Base-by-base conservation (phyloP, 2,797 vertebrate genomes). In the Hyperoplus lanceolatus region DNA sequence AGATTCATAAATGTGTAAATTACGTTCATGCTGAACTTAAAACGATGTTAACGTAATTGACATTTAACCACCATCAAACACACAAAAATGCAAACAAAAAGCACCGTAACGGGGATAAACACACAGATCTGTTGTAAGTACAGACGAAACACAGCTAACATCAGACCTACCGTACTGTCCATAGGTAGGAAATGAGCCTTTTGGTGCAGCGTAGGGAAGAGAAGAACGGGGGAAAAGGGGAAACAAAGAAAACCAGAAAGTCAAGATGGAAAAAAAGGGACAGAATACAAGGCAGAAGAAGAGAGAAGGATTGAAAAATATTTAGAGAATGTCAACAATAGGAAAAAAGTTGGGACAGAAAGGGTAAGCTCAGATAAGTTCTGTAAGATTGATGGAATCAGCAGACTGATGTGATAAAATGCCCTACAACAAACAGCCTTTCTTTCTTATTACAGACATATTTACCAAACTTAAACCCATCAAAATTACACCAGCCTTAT, bases 111-210 rank as follows among this genome's bases (percentile, higher is more conserved):
- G 15, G n/a, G 10, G 29, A 29, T 3, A 58, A 59, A 65, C 46
- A 72, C 14, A 51, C 2, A 74, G 36, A 62, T 43, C 59, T 6
- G 77, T 43, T 58, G 36, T 51, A 62, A 62, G 70, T 42, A 50
- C 53, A 80, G 56, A 74, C 1, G 38, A 80, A 42, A 81, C 48
- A 80, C 67, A 82, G 72, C 60, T 59, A 75, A 67, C 42, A 60
- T 85, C 38, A 78, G 77, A 94, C 95, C 92, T 96, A 96, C 95
- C 95, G 88, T 94, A 96, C 87, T 94, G 95, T 95, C 96, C 96
- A 85, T 96, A 96, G 87, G 92, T 94, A 59, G 94, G 95, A 92
- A 95, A 93, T 45, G 94, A 95, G 87, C 96, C 94, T 96, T 94
- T 93, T 72, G 88, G 81, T 55, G 93, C 92, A 90, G 92, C 91